These are phyloP conservation scores for Ichneumoninae sp. DNA, from an alignment of 2,888 invertebrate species.

Conservation along the genomic window DNA sequence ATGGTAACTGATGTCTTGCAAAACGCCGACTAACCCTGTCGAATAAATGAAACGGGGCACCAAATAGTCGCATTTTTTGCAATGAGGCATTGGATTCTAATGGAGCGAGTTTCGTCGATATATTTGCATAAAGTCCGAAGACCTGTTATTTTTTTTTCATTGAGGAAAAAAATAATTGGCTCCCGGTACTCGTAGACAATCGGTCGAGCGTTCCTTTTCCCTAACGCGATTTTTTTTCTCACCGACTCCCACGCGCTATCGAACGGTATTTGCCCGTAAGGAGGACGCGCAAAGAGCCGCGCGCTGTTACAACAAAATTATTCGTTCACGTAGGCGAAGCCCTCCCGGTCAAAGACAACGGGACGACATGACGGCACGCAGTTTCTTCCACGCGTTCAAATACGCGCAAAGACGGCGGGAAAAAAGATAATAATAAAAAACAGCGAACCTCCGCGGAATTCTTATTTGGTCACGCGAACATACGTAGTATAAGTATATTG, in stretches of 20 bases:
- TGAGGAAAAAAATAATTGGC: conserved; percentile 7
- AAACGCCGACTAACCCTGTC: too few relatives aligned
- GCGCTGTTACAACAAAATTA: conserved; percentile 60
- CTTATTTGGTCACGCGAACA: conserved; percentile 58
- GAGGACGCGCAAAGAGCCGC: conserved; percentile 57
- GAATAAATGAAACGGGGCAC: too few relatives aligned
- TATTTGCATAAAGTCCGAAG: background rate
- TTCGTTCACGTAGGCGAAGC: conserved; percentile 60
- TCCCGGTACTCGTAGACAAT: background rate
- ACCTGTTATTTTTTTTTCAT: background rate
- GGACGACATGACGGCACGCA: conserved; percentile 55
- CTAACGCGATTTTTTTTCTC: conserved; percentile 10
- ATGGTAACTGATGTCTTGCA: too few relatives aligned
- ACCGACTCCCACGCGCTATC: conserved; percentile 62
- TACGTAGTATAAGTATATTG: conserved; percentile 17
- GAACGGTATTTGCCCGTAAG: conserved; percentile 68
- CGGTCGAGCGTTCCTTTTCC: background rate
- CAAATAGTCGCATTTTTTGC: background rate
- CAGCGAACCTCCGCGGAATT: conserved; percentile 42
- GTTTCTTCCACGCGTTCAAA: conserved; percentile 40
- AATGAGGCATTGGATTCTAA: background rate
- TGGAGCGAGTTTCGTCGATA: background rate
- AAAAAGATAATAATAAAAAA: conserved; percentile 15
- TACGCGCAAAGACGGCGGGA: conserved; percentile 35
- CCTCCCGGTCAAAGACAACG: conserved; percentile 56